Evolutionary conservation across 2,888 invertebrate species (phyloP).

Genomic region (Rhagonycha lutea): DNA sequence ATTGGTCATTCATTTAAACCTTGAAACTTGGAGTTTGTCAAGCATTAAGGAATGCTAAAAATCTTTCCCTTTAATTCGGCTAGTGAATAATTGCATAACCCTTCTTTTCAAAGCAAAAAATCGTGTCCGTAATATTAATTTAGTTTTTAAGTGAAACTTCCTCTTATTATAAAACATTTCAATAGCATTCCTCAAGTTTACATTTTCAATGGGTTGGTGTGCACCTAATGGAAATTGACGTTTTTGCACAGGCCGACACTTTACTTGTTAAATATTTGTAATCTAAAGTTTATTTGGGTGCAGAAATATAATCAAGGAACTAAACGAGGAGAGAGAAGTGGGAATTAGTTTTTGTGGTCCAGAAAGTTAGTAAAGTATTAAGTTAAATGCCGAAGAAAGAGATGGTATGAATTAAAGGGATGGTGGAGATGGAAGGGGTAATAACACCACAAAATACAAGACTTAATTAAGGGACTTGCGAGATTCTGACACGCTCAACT

Average conservation of each 20-base stretch:
- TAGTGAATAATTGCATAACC: not conserved
- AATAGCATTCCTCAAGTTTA: not conserved
- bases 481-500: slow-evolving; percentile 24
- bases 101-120: not conserved
- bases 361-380: slow-evolving; percentile 15
- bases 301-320: not conserved
- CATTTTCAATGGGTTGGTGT: not conserved
- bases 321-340: not conserved
- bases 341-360: slow-evolving; percentile 19
- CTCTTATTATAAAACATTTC: not conserved
- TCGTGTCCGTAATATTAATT: not conserved
- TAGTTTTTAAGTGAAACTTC: not conserved
- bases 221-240: not conserved
- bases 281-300: not conserved
- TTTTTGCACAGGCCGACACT: not conserved
- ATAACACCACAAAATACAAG: slow-evolving; percentile 34
- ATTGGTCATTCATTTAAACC: not conserved
- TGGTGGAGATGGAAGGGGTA: slow-evolving; percentile 34
- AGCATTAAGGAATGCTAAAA: not conserved
- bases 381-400: slow-evolving; percentile 8
- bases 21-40: not conserved
- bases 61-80: not conserved
- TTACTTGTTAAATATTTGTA: not conserved
- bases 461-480: slow-evolving; percentile 34
- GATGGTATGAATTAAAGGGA: slow-evolving; percentile 22